Percentiles rank a stretch among this genome's conserved stretches.
phyloP scores from a whole-genome alignment of 2,113 vertebrate species.

The Phyllostomus discolor region DNA sequence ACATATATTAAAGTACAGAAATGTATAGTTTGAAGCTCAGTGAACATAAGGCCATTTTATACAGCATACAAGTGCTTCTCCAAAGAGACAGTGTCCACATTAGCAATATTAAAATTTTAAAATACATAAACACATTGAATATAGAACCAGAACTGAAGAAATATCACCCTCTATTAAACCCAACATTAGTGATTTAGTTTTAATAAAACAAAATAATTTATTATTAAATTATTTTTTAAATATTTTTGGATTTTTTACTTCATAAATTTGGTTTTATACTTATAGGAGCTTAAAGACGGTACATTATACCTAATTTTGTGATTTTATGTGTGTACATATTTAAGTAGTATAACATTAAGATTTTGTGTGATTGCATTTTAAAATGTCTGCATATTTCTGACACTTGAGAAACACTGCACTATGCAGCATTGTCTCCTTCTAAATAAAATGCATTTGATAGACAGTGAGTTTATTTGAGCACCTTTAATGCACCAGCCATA shows the following conservation, averaged over 20 bases:
- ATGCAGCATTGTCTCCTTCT: background rate
- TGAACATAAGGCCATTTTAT: background rate
- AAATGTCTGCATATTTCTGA: background rate
- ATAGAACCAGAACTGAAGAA: background rate
- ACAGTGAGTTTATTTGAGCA: background rate
- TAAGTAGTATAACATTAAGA: background rate
- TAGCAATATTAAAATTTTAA: background rate
- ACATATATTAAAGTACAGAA: background rate
- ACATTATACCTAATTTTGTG: background rate
- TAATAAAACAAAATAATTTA: background rate
- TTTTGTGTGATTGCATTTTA: background rate
- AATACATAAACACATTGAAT: background rate
- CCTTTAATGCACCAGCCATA: background rate
- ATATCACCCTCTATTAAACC: background rate
- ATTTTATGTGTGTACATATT: background rate
- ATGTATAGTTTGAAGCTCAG: background rate
- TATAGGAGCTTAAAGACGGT: background rate
- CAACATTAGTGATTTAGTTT: background rate
- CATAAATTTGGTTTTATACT: background rate
- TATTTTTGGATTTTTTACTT: background rate
- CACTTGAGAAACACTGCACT: background rate
- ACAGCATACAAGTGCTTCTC: background rate
- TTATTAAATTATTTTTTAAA: background rate
- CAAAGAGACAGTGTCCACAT: background rate
- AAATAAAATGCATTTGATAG: background rate